Conservation (phyloP, 2,888 invertebrate genomes). For the Ischnura elegans region DNA sequence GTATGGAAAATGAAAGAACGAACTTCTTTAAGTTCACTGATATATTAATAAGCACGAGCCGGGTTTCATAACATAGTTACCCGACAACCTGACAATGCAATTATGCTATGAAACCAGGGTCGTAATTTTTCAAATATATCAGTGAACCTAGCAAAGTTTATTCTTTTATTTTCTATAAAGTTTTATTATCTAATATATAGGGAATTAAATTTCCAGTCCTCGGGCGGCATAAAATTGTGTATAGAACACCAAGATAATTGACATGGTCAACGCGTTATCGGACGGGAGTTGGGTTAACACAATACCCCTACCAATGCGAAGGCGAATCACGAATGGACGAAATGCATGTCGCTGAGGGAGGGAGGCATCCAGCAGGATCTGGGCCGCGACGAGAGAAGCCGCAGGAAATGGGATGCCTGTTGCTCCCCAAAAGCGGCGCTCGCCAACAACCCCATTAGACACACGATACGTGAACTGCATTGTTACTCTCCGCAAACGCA, state of each 20-base stretch:
- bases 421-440: not conserved
- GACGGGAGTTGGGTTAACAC: not conserved
- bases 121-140: no score
- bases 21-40: no score
- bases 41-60: no score
- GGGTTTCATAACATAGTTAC: no score
- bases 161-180: no score
- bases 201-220: not conserved
- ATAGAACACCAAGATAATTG: not conserved
- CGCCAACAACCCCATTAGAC: not conserved
- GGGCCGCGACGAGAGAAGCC: not conserved
- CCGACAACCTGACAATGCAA: no score
- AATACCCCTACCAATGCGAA: not conserved
- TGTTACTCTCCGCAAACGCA: not conserved
- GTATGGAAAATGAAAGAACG: no score
- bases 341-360: not conserved
- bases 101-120: no score
- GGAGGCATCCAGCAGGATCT: not conserved
- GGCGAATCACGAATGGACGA: not conserved
- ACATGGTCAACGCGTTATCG: not conserved
- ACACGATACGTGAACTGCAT: not conserved
- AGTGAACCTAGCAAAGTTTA: no score
- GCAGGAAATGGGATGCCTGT: conserved; percentile 18
- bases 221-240: not conserved
- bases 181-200: no score